Conservation (phyloP, 2,797 vertebrate genomes). For the Fratercula arctica region DNA sequence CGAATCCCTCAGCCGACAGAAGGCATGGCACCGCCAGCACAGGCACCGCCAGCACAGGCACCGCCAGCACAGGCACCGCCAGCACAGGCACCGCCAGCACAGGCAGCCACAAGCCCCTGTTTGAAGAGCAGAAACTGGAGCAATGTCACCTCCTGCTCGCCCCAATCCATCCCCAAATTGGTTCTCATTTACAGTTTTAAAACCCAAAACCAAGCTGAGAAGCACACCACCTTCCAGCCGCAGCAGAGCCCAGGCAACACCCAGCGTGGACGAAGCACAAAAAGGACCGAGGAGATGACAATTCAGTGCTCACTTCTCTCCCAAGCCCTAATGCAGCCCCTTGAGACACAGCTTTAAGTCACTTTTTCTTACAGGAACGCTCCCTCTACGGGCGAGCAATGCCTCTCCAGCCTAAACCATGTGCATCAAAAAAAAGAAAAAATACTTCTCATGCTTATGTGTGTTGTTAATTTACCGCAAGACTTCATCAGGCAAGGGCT, state of each 20-base stretch:
- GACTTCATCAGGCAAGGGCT: fast-evolving
- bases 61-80: background rate
- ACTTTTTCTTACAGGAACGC: background rate
- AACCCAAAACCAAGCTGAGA: background rate
- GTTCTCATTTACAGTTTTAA: background rate
- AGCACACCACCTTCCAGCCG: background rate
- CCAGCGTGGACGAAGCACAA: fast-evolving
- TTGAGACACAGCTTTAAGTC: background rate
- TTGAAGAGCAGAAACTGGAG: fast-evolving
- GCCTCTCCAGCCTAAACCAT: background rate
- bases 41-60: too few species aligned
- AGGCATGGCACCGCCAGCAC: background rate
- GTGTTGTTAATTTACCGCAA: fast-evolving
- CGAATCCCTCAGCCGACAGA: background rate
- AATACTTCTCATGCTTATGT: background rate
- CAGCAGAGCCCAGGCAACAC: background rate
- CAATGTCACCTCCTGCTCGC: background rate
- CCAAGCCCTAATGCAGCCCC: background rate
- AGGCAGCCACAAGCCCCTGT: background rate
- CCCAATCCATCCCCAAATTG: background rate
- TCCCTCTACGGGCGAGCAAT: background rate
- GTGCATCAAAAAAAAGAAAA: fast-evolving
- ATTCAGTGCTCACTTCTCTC: fast-evolving
- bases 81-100: background rate
- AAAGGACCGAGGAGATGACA: background rate